Conservation (phyloP, 2,113 vertebrate species). For the Neotoma lepida region DNA sequence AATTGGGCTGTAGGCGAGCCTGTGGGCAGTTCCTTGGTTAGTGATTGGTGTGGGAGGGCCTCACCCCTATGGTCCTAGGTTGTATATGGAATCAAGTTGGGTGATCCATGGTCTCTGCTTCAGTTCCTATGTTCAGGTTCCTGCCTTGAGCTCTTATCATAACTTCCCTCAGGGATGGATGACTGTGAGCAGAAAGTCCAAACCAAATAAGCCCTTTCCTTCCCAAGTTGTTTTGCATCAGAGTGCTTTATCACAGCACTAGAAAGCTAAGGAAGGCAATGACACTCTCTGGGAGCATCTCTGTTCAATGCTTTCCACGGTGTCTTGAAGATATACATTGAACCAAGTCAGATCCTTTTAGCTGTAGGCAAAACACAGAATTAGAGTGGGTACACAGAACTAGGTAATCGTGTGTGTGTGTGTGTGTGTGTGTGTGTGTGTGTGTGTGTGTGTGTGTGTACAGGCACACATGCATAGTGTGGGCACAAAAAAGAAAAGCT, state of each 20-base stretch:
- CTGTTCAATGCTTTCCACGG: background rate
- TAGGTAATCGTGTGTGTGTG: background rate
- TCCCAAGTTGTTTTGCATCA: background rate
- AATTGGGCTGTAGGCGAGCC: background rate
- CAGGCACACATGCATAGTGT: too few relatives aligned
- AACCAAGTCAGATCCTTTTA: background rate
- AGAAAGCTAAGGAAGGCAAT: background rate
- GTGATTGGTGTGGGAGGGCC: background rate
- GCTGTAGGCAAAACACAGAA: background rate
- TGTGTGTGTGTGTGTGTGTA: background rate
- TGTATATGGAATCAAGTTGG: background rate
- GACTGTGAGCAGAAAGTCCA: background rate
- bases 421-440: too few relatives aligned
- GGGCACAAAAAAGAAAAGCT: background rate
- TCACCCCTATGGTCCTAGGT: background rate
- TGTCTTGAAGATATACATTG: background rate
- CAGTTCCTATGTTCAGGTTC: background rate
- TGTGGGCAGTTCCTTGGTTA: background rate
- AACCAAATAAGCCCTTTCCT: background rate
- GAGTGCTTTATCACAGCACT: background rate
- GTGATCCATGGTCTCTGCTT: background rate
- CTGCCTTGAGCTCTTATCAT: background rate
- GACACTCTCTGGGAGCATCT: background rate
- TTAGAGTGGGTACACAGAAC: background rate
- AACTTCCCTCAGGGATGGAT: background rate